Conservation (phyloP, 2,888 invertebrate genomes). For the Xestia ashworthii region DNA sequence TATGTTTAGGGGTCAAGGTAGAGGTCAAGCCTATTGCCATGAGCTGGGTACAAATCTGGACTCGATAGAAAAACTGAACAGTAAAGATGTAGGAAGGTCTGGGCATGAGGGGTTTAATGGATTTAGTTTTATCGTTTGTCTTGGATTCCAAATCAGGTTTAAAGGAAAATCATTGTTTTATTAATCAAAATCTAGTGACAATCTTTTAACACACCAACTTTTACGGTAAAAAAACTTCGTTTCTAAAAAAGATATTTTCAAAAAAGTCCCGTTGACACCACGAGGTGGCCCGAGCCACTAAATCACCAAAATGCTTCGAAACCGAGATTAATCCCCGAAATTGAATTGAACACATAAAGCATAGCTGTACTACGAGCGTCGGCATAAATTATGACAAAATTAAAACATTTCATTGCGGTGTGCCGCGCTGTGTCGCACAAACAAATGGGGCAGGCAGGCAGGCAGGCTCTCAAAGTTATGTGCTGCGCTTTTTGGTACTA, state of each 20-base stretch:
- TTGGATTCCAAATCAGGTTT: background rate
- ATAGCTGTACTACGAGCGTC: conserved; percentile 54
- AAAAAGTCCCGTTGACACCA: conserved; percentile 18
- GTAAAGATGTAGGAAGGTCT: too few species aligned
- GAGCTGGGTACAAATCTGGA: background rate
- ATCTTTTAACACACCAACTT: background rate
- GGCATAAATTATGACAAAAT: conserved; percentile 68
- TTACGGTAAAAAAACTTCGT: background rate
- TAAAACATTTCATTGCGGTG: conserved; percentile 68
- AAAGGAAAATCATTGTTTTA: background rate
- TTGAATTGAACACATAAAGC: conserved; percentile 65
- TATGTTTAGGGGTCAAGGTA: too few species aligned
- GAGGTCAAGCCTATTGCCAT: background rate
- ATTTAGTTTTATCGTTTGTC: background rate
- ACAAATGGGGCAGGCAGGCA: conserved; percentile 47
- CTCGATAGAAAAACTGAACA: background rate
- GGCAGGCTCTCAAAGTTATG: conserved; percentile 43
- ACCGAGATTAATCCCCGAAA: conserved; percentile 52
- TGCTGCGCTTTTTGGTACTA: conserved; percentile 40
- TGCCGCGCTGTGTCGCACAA: conserved; percentile 49
- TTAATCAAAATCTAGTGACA: background rate
- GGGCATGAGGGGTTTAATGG: too few species aligned
- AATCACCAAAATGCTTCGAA: conserved; percentile 51
- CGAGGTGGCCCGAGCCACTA: conserved; percentile 29
- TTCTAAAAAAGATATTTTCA: conserved; percentile 1